These are phyloP conservation scores for Heliangelus exortis DNA, from an alignment of 2,797 vertebrate genomes.

Conservation along the genomic window DNA sequence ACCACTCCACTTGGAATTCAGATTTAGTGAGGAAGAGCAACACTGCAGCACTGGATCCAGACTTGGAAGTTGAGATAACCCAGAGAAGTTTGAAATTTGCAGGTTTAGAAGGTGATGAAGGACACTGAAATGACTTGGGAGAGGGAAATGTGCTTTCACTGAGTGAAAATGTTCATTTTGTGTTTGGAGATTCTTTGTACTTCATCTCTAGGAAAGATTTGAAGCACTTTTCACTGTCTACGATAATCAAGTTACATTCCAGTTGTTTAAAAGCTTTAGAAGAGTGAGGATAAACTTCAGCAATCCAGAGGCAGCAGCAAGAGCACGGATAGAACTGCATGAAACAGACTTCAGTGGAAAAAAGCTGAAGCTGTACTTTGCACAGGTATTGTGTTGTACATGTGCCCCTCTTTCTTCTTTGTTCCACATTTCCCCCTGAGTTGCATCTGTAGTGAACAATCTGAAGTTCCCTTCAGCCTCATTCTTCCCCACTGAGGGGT, in stretches of 20 bases:
- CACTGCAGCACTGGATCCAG: background rate
- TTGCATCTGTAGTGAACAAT: background rate
- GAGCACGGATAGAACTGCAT: conserved; percentile 93
- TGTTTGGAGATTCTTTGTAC: conserved; percentile 6
- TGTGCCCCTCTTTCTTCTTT: background rate
- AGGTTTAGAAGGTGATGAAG: background rate
- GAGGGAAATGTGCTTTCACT: background rate
- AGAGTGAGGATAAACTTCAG: conserved; percentile 97
- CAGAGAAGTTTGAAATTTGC: background rate
- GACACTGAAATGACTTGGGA: background rate
- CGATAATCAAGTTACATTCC: conserved; percentile 91
- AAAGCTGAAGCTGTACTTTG: conserved; percentile 96
- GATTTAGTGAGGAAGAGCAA: background rate
- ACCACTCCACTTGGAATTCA: background rate
- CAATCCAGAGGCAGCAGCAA: conserved; percentile 91
- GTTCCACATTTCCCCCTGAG: fast-evolving
- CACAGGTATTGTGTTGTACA: conserved; percentile 82
- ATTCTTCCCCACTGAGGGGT: background rate
- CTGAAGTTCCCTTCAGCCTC: background rate
- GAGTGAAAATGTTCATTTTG: background rate
- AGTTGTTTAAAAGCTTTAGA: conserved; percentile 96
- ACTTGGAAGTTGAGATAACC: too few species aligned
- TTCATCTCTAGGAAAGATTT: conserved; percentile 87
- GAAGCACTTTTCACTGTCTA: conserved; percentile 93
- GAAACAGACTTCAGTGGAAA: conserved; percentile 92